These are phyloP conservation scores for Anisognathus igniventris DNA, from an alignment of 2,797 vertebrate genomes.

Conservation along the genomic window DNA sequence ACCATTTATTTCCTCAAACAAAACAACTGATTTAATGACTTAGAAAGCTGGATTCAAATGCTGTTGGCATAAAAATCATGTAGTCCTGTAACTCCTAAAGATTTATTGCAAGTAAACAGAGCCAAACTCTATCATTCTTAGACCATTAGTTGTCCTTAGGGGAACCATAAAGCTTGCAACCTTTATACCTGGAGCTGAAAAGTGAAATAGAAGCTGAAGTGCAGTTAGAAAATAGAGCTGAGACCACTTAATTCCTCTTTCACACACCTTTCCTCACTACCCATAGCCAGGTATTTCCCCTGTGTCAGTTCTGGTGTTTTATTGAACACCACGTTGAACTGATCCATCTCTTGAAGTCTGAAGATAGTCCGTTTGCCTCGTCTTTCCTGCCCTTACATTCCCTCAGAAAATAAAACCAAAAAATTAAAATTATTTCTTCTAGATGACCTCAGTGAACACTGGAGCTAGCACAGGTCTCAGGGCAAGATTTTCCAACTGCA, in stretches of 20 bases:
- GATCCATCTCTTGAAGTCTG: not conserved
- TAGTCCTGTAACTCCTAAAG: not conserved
- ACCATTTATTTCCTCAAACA: slow-evolving; percentile 42
- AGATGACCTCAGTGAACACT: not conserved
- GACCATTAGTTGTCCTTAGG: slow-evolving; percentile 3
- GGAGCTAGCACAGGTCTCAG: not conserved
- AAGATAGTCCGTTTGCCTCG: not conserved
- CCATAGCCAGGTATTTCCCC: not conserved
- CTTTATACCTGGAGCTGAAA: slow-evolving; percentile 14
- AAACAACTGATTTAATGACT: slow-evolving; percentile 29
- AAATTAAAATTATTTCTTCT: not conserved
- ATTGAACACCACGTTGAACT: not conserved
- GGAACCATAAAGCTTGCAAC: slow-evolving; percentile 28
- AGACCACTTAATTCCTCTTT: not conserved
- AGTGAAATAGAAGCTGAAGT: slow-evolving; percentile 29
- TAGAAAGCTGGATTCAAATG: not conserved
- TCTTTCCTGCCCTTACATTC: not conserved
- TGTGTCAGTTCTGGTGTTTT: not conserved
- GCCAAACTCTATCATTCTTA: slow-evolving; percentile 11
- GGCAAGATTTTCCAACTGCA: not conserved
- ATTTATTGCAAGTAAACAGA: slow-evolving; percentile 26
- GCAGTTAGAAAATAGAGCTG: not conserved
- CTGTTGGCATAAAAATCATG: not conserved
- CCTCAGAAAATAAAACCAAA: not conserved
- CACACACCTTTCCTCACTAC: not conserved